Base-by-base conservation (phyloP, 2,113 vertebrate species). In the Taurulus bubalis region DNA sequence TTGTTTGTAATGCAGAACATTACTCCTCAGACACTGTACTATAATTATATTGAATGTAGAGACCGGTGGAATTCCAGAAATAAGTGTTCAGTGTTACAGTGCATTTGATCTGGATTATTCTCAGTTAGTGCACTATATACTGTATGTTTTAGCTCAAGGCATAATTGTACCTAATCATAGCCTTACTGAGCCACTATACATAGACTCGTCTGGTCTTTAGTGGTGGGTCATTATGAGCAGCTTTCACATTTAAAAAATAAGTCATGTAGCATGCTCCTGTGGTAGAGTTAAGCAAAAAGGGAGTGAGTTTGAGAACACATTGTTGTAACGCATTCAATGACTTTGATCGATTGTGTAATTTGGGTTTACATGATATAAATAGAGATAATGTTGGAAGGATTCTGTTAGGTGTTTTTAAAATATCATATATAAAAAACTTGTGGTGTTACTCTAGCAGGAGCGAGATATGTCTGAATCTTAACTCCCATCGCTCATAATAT, bases 321-420 rank as follows among this genome's bases (percentile, higher is more conserved):
- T 0, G 36, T 11, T 66, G 38, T 60, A 60, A 51, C 42, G 59
- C 26, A 40, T 69, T 56, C 15, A 26, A 0, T 40, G 24, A 26
- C 15, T 63, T 69, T 59, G 71, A 83, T 73, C n/a, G 34, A 1
- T 60, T 30, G 11, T 64, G 77, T 40, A 34, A 16, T 12, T 64
- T 6, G 36, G 36, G 40, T 30, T 53, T 11, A 55, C 40, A 24
- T n/a, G 24, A 5, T 56, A 56, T 11, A 56, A 26, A 15, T 11
- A 2, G n/a, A 56, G n/a, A 56, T 56, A 11, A 24, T 14, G 53
- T 26, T 56, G 53, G n/a, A 56, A 56, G 53, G 53, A 56, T 56
- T 56, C n/a, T 55, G n/a, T 45, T 34, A 9, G 53, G 49, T 67
- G 16, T 26, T 53, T 59, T 66, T 2, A 58, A 53, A 53, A 67